These are phyloP conservation scores for Mus spretus DNA, from an alignment of 2,797 vertebrate species.

Conservation along the genomic window DNA sequence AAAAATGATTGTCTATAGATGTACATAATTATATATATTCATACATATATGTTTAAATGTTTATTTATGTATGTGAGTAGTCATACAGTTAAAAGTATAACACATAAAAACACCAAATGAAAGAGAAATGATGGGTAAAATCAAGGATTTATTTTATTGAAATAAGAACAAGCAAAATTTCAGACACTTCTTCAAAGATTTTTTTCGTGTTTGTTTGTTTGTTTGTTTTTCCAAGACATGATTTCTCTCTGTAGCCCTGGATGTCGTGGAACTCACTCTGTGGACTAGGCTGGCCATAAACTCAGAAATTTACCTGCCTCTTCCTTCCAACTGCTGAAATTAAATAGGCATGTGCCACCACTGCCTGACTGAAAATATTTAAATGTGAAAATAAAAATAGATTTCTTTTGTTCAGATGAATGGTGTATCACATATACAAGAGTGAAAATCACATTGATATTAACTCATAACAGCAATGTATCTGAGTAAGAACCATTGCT, in stretches of 20 bases:
- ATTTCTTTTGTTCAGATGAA: neutral
- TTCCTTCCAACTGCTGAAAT: no score
- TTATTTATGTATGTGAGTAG: neutral
- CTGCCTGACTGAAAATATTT: neutral
- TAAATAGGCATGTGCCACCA: no score
- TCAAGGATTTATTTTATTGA: neutral
- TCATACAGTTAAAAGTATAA: neutral
- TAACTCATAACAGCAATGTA: neutral
- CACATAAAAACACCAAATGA: neutral
- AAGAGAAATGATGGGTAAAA: neutral
- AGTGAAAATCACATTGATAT: neutral
- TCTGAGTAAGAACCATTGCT: slow-evolving; percentile 11
- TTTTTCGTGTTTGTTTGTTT: no score
- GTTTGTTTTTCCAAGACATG: no score
- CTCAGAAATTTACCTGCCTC: no score
- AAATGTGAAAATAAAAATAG: slow-evolving; percentile 31
- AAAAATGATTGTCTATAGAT: neutral
- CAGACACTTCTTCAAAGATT: neutral
- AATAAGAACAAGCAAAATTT: neutral
- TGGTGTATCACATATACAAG: neutral
- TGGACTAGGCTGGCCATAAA: no score
- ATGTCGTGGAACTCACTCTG: no score
- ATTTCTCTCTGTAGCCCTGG: no score
- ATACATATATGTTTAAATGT: neutral
- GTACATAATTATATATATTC: neutral